These are phyloP conservation scores for Athalia cordata DNA, from an alignment of 2,888 invertebrate species.

Conservation along the genomic window DNA sequence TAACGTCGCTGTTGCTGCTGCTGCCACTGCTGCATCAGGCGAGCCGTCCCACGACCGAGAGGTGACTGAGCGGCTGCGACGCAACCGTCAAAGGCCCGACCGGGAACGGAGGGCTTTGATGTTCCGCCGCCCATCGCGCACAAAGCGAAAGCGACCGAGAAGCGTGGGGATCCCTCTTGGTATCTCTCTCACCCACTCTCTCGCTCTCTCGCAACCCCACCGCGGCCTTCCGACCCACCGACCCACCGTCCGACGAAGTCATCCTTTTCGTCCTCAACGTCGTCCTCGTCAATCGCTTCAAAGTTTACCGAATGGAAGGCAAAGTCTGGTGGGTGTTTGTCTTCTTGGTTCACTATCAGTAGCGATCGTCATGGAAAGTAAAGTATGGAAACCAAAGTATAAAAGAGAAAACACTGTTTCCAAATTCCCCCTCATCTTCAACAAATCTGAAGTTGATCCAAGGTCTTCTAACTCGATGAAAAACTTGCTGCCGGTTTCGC, in stretches of 20 bases:
- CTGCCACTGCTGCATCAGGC: slow-evolving; percentile 41
- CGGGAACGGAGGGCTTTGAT: slow-evolving; percentile 72
- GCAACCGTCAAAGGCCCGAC: slow-evolving; percentile 72
- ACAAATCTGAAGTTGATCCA: too few species aligned
- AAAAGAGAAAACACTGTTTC: too few species aligned
- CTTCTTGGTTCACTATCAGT: too few species aligned
- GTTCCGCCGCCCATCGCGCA: slow-evolving; percentile 72
- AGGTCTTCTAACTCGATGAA: too few species aligned
- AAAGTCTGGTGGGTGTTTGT: too few species aligned
- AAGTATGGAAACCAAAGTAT: too few species aligned
- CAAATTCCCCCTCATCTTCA: too few species aligned
- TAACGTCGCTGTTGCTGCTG: slow-evolving; percentile 4
- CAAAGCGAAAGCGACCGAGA: slow-evolving; percentile 70
- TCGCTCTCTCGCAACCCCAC: slow-evolving; percentile 46
- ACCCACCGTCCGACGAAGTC: slow-evolving; percentile 21
- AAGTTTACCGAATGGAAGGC: neutral
- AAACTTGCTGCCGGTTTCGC: too few species aligned
- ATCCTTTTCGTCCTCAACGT: neutral
- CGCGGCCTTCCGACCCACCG: slow-evolving; percentile 17
- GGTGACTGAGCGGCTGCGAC: slow-evolving; percentile 72
- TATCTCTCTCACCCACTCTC: slow-evolving; percentile 46
- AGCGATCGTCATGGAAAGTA: too few species aligned
- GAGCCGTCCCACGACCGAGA: slow-evolving; percentile 61
- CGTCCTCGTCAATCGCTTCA: neutral
- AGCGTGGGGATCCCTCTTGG: slow-evolving; percentile 52